phyloP scores from a whole-genome alignment of 2,888 invertebrate species.

The Nymphalis polychloros region DNA sequence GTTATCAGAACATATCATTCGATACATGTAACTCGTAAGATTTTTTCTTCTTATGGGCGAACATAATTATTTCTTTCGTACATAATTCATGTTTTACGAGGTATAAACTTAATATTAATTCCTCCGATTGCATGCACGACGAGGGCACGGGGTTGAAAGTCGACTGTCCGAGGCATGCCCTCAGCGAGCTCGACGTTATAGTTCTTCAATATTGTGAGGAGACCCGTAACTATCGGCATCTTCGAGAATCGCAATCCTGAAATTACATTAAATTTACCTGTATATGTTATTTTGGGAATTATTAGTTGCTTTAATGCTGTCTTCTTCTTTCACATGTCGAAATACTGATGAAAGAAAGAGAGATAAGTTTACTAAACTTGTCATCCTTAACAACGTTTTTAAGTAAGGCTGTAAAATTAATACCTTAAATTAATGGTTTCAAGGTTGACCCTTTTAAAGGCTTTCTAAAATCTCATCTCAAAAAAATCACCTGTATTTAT shows the following conservation, averaged over 20 bases:
- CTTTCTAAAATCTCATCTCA: too few relatives aligned
- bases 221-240: conserved; percentile 51
- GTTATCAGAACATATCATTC: too few relatives aligned
- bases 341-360: not conserved
- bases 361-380: too few relatives aligned
- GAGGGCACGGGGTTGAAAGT: conserved; percentile 43
- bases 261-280: conserved; percentile 5
- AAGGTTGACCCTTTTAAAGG: too few relatives aligned
- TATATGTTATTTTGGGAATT: too few relatives aligned
- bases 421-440: too few relatives aligned
- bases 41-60: too few relatives aligned
- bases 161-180: conserved; percentile 42
- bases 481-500: too few relatives aligned
- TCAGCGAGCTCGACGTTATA: conserved; percentile 47
- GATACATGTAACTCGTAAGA: too few relatives aligned
- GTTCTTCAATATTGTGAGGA: conserved; percentile 51
- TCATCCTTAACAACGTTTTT: too few relatives aligned
- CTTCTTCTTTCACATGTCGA: not conserved
- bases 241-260: conserved; percentile 50
- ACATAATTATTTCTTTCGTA: too few relatives aligned
- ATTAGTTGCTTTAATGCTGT: not conserved
- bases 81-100: conserved; percentile 23
- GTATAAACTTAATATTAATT: conserved; percentile 41
- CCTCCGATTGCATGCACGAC: conserved; percentile 32
- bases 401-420: too few relatives aligned